phyloP scores from a whole-genome alignment of 2,113 vertebrate genomes.

The Bufo bufo region DNA sequence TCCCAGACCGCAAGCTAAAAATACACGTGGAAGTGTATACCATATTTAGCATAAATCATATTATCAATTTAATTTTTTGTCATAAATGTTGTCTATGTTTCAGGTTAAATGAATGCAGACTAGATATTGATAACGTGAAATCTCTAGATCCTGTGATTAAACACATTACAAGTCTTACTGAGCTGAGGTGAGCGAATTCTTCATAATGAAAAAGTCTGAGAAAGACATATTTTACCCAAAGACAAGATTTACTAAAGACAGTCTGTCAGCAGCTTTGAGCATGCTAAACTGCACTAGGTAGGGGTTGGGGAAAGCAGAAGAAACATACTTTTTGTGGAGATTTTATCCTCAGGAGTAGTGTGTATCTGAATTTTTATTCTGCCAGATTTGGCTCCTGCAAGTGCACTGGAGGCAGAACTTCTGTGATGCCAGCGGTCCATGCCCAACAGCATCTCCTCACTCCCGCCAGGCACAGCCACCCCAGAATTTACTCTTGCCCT shows the following conservation, averaged over 20 bases:
- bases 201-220: not conserved
- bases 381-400: too few species aligned
- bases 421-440: too few species aligned
- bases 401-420: too few species aligned
- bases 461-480: too few species aligned
- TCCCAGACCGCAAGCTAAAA: not conserved
- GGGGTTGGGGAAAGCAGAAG: too few species aligned
- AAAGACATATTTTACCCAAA: not conserved
- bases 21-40: not conserved
- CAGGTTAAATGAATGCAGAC: constrained; percentile 72
- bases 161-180: constrained; percentile 70
- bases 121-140: constrained; percentile 60
- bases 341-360: too few species aligned
- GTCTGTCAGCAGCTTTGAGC: too few species aligned
- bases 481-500: too few species aligned
- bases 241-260: not conserved
- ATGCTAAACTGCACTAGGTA: too few species aligned
- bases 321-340: too few species aligned
- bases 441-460: too few species aligned
- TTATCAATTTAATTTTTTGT: not conserved
- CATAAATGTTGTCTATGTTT: constrained; percentile 11
- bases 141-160: constrained; percentile 60
- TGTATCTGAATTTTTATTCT: too few species aligned
- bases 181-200: constrained; percentile 75
- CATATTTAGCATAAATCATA: not conserved